phyloP scores from a whole-genome alignment of 1,140 invertebrate genomes.

The Caenorhabditis latens region DNA sequence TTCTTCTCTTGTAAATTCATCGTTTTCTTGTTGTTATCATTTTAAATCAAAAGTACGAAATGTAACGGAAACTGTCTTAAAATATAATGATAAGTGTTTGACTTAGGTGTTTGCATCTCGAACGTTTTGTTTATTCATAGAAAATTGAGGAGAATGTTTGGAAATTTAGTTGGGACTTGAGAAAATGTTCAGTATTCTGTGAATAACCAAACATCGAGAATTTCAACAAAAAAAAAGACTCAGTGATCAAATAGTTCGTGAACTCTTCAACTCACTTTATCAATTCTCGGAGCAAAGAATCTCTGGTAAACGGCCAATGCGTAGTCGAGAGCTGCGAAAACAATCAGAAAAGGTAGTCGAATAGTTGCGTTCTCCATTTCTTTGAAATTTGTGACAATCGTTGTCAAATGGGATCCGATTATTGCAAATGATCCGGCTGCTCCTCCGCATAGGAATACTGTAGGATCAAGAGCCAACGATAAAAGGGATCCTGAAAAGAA shows the following conservation, averaged over 20 bases:
- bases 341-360: slow-evolving; percentile 84
- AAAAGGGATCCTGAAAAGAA: slow-evolving; percentile 80
- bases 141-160: too few species aligned
- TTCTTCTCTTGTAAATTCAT: slow-evolving; percentile 11
- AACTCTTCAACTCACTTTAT: slow-evolving; percentile 56
- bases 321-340: slow-evolving; percentile 81
- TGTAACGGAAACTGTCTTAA: slow-evolving; percentile 44
- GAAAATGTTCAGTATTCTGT: slow-evolving; percentile 12
- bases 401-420: slow-evolving; percentile 94
- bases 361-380: slow-evolving; percentile 79
- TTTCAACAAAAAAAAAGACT: background rate
- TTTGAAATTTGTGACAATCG: slow-evolving; percentile 92
- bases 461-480: slow-evolving; percentile 89
- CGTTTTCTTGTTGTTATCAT: background rate
- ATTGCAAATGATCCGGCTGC: slow-evolving; percentile 95
- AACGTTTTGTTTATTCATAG: too few species aligned
- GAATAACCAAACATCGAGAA: background rate
- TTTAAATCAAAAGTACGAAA: slow-evolving; percentile 45
- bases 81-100: background rate
- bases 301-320: slow-evolving; percentile 63
- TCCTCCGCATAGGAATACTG: slow-evolving; percentile 89
- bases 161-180: background rate
- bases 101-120: too few species aligned
- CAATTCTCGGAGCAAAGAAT: slow-evolving; percentile 57
- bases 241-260: background rate